Conservation (phyloP, 2,113 vertebrate genomes). For the Centrocercus urophasianus region DNA sequence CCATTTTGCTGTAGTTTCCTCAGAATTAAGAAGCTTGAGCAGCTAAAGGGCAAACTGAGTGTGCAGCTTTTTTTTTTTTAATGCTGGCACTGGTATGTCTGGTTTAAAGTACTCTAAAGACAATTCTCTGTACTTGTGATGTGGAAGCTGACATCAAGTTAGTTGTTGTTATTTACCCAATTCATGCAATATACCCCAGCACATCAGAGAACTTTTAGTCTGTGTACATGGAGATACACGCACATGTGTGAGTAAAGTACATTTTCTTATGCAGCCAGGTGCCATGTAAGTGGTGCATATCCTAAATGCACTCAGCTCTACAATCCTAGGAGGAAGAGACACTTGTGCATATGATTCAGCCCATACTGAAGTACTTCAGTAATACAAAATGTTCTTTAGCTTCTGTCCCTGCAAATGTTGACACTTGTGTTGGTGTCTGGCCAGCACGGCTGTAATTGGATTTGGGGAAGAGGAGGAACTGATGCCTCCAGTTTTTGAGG, state of each 20-base stretch:
- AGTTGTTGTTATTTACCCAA: neutral
- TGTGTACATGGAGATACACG: accelerated
- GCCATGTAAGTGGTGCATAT: too few relatives aligned
- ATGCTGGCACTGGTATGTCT: neutral
- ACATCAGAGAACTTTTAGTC: neutral
- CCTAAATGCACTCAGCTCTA: too few relatives aligned
- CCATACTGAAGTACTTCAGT: neutral
- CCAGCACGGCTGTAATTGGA: neutral
- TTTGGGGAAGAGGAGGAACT: neutral
- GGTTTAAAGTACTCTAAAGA: neutral
- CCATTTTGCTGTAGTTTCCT: neutral
- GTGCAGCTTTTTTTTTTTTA: neutral
- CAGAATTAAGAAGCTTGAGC: neutral
- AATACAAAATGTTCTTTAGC: neutral
- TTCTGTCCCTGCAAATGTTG: neutral
- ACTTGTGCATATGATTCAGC: neutral
- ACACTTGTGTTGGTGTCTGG: neutral
- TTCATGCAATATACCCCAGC: neutral
- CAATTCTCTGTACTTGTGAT: neutral
- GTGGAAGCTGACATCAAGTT: neutral
- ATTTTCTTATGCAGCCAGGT: neutral
- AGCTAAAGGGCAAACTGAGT: neutral
- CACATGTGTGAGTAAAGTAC: neutral
- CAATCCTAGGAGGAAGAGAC: too few relatives aligned
- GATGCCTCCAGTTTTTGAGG: neutral